Base-by-base conservation (phyloP, 2,797 vertebrate genomes). In the Parauchenoglanis ngamensis region DNA sequence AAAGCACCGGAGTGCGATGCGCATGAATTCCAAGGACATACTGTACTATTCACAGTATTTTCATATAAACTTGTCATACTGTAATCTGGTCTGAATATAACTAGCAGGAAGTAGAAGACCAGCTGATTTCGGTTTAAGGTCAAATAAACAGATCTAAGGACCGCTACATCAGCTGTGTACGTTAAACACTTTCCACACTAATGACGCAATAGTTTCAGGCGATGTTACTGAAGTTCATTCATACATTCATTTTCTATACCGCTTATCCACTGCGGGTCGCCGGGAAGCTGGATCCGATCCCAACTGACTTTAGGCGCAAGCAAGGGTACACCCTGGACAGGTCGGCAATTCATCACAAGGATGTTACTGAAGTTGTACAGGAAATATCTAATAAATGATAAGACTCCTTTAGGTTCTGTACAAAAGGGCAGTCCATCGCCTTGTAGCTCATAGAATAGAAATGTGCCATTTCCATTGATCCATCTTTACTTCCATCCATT, bases 1-100 rank as follows among this genome's bases (percentile, higher is more conserved):
- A 70, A 87, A 81, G 82, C 77, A 31, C 46, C 54, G 25, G 79
- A 13, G 67, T 72, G 44, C 44, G 65, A 85, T 82, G 84, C 12
- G 23, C 15, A n/a, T 88, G 56, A 63, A 85, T 88, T 85, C 70
- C 57, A 76, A 85, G 23, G 23, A 49, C 25, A 31, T 56, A 25
- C 21, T 73, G 15, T 35, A 83, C 46, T 63, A 49, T 31, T 68
- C 35, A n/a, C 15, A 49, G 49, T 52, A 54, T 28, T 79, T 49
- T 28, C 17, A 61, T 57, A 8, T 4, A 61, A 57, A 85, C 54
- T 25, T 35, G 63, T 70, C 49, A 7, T 49, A 3, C 40, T 84
- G 80, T 35, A 56, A 56, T 65, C 44, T 40, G 21, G 56, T 28
- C 25, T 0, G 8, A 65, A 65, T 54, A 83, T 52, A 83, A 25